Base-by-base conservation (phyloP, 2,888 invertebrate species). In the Lymantria dispar region DNA sequence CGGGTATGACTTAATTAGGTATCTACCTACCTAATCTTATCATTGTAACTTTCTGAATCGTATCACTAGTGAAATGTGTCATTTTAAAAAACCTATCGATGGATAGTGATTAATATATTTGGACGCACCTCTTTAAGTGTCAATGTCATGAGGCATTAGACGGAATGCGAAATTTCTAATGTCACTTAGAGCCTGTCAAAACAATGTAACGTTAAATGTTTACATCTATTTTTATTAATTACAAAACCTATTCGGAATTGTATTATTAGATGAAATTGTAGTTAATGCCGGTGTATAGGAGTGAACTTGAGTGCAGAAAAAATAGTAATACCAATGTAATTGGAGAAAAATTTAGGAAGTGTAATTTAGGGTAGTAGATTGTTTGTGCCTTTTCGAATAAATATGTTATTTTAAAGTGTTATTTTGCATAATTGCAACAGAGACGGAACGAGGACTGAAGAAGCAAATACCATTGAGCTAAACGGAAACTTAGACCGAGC, bases 1-100 rank as follows among this genome's bases (percentile, higher is more conserved):
- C 50, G 85, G 90, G 86, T 88, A 85, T 75, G 87, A 74, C 62
- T 62, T 67, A 60, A 64, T 66, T 73, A 65, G 64, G 64, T 60
- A 56, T 22, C 22, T 22, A 22, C 22, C 22, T 47, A 37, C 33
- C 33, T 33, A 43, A 40, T 40, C 12, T 14, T 40, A 40, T 14
- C 15, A 40, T 14, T 12, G 38, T 38, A n/a, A n/a, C 13, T 38
- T 13, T 38, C 1, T 38, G 11, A 38, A 38, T 12, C 13, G 8
- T 1, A 8, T 7, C 13, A 13, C 2, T n/a, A 37, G 38, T 45
- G 30, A 39, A 38, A 12, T 43, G 11, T 37, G 37, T 13, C 22
- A 22, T 22, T 22, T 3, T 11, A 37, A 41, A 49, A 8, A 33
- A 48, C 22, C 22, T 12, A 33, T 38, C 14, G 45, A 46, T 14